Conservation (phyloP, 2,888 invertebrate genomes). For the Tetranychus piercei region DNA sequence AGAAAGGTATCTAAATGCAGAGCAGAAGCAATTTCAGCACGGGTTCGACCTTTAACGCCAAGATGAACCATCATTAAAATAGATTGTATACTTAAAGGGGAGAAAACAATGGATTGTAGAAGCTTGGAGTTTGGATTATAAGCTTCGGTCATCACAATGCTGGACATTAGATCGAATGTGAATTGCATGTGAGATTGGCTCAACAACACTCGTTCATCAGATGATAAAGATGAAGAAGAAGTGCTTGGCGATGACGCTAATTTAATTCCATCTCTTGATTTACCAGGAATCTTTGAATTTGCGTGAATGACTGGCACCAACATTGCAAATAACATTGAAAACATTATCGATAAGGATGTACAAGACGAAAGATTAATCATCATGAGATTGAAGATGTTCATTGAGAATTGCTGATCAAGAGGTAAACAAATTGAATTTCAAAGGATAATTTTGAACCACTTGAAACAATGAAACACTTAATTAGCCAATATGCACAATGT, state of each 20-base stretch:
- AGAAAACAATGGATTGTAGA: constrained; percentile 30
- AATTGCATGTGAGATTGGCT: constrained; percentile 21
- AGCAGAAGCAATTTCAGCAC: constrained; percentile 26
- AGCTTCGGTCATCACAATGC: constrained; percentile 19
- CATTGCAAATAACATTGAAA: background rate
- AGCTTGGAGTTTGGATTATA: constrained; percentile 15
- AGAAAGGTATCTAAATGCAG: constrained; percentile 21
- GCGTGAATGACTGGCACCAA: background rate
- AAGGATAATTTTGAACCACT: too few relatives aligned
- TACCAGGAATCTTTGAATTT: background rate
- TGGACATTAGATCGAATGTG: constrained; percentile 20
- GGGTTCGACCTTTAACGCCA: constrained; percentile 33
- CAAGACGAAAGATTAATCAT: background rate
- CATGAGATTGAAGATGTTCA: background rate
- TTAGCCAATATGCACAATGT: too few relatives aligned
- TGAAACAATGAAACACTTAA: too few relatives aligned
- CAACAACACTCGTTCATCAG: constrained; percentile 9
- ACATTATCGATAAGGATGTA: background rate
- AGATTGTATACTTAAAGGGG: constrained; percentile 33
- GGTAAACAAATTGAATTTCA: too few relatives aligned
- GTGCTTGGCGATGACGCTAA: background rate
- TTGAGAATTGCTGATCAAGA: too few relatives aligned
- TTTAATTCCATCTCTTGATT: background rate
- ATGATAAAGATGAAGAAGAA: background rate
- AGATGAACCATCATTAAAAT: constrained; percentile 34